Conservation (phyloP, 2,888 invertebrate genomes). For the Lymantria monacha region DNA sequence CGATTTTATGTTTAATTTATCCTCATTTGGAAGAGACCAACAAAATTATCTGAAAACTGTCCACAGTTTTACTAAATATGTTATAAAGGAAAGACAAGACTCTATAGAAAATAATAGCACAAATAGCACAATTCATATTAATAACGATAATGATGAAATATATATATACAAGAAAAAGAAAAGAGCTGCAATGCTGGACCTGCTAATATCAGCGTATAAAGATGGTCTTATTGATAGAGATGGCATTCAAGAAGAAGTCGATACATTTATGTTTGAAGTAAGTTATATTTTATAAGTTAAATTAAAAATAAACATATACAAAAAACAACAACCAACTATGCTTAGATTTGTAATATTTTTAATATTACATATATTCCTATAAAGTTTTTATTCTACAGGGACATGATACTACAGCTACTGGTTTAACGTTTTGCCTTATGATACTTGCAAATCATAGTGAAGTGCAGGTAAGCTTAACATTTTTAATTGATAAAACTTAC, state of each 20-base stretch:
- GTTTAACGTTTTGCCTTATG: conserved; percentile 51
- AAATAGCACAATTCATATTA: neutral
- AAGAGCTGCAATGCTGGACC: conserved; percentile 79
- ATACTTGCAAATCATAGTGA: conserved; percentile 67
- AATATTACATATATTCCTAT: too few species aligned
- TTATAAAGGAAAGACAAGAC: conserved; percentile 46
- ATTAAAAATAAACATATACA: too few species aligned
- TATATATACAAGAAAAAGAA: conserved; percentile 48
- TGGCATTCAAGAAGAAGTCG: conserved; percentile 83
- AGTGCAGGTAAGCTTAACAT: conserved; percentile 50
- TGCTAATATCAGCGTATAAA: conserved; percentile 70
- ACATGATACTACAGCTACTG: conserved; percentile 69
- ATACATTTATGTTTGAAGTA: conserved; percentile 85
- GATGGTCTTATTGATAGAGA: conserved; percentile 69
- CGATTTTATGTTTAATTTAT: conserved; percentile 74
- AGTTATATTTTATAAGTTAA: conserved; percentile 1
- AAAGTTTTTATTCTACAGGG: conserved; percentile 49
- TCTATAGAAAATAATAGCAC: conserved; percentile 2
- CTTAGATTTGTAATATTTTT: too few species aligned
- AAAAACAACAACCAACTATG: too few species aligned
- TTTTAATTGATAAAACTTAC: too few species aligned
- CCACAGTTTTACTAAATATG: conserved; percentile 60
- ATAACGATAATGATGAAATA: conserved; percentile 4
- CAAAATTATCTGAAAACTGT: conserved; percentile 49
- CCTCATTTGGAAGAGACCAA: conserved; percentile 73